These are phyloP conservation scores for Hylia prasina DNA, from an alignment of 2,113 vertebrate species.

Conservation along the genomic window DNA sequence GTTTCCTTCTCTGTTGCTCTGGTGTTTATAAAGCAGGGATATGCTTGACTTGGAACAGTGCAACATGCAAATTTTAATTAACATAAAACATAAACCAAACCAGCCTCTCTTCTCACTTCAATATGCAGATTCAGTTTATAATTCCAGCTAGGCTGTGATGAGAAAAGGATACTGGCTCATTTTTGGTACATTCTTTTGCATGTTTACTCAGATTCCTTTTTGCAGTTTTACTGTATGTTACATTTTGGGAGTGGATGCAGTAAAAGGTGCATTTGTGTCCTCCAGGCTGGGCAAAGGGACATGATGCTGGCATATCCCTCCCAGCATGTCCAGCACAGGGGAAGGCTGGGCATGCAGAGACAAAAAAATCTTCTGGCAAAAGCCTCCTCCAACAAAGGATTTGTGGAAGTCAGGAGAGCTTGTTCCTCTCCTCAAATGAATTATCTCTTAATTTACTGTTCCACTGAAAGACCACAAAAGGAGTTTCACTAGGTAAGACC, in stretches of 20 bases:
- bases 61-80: slow-evolving; percentile 3
- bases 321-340: neutral
- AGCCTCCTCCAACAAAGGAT: neutral
- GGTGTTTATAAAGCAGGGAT: neutral
- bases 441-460: neutral
- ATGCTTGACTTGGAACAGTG: neutral
- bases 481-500: neutral
- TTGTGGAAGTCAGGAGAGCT: neutral
- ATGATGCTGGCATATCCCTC: fast-evolving
- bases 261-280: neutral
- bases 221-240: neutral
- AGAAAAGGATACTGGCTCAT: neutral
- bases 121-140: neutral
- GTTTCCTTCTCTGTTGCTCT: neutral
- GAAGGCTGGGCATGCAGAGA: neutral
- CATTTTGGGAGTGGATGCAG: neutral
- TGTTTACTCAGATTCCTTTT: neutral
- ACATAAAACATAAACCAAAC: neutral
- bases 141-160: neutral
- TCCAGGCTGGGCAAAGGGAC: neutral
- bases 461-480: neutral
- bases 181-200: neutral
- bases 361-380: neutral
- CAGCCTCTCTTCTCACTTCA: neutral
- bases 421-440: neutral